These are phyloP conservation scores for Craniophora ligustri DNA, from an alignment of 2,888 invertebrate species.

Conservation along the genomic window DNA sequence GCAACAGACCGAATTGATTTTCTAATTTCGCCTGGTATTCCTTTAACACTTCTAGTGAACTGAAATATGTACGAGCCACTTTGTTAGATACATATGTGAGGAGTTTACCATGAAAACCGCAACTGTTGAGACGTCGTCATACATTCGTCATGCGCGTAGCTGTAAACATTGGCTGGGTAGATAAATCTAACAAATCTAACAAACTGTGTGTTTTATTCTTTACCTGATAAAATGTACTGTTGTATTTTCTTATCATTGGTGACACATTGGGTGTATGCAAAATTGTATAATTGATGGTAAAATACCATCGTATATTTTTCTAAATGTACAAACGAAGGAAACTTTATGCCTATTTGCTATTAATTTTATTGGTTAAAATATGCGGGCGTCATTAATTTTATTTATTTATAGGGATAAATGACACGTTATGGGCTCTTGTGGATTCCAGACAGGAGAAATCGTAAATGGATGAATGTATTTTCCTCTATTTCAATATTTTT, in stretches of 20 bases:
- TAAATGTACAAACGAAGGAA: no score
- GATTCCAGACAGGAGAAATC: no score
- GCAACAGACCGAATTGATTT: constrained; percentile 77
- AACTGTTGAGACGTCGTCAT: constrained; percentile 3
- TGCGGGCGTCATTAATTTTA: not conserved
- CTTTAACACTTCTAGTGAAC: constrained; percentile 51
- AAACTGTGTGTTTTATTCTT: constrained; percentile 14
- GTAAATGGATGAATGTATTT: no score
- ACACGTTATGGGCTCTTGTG: no score
- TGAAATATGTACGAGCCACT: constrained; percentile 23
- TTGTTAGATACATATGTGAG: constrained; percentile 1
- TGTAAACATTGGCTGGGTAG: constrained; percentile 18
- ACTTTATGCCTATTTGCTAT: not conserved
- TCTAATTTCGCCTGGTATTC: constrained; percentile 69
- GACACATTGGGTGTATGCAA: not conserved
- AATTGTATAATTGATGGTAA: constrained; percentile 3
- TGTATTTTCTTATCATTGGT: constrained; percentile 1
- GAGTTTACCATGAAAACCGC: constrained; percentile 10
- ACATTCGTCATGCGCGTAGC: constrained; percentile 21
- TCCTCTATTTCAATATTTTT: no score
- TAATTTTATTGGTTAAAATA: not conserved
- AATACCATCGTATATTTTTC: no score
- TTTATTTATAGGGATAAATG: no score
- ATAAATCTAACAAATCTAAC: constrained; percentile 29
- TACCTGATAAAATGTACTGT: not conserved